phyloP scores from a whole-genome alignment of 1,140 invertebrate genomes.

The Tetramorium simillimum region DNA sequence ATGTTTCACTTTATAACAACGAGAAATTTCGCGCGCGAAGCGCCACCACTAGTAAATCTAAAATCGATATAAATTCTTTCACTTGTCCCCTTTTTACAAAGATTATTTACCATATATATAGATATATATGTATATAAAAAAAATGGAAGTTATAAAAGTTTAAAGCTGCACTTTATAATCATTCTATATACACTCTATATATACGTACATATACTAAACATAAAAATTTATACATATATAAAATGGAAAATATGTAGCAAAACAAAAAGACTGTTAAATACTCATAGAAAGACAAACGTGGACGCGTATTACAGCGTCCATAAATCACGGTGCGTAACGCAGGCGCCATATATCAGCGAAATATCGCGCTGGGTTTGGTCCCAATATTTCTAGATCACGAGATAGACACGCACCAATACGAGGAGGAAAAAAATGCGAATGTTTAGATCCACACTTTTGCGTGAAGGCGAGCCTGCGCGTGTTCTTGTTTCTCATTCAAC shows the following conservation, averaged over 20 bases:
- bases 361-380: slow-evolving; percentile 16
- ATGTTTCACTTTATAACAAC: too few species aligned
- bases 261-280: slow-evolving; percentile 13
- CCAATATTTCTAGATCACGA: slow-evolving; percentile 52
- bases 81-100: neutral
- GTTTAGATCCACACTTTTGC: slow-evolving; percentile 15
- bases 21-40: too few species aligned
- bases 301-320: neutral
- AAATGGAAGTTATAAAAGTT: neutral
- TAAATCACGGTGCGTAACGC: slow-evolving; percentile 52
- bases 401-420: neutral
- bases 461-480: neutral
- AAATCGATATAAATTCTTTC: neutral
- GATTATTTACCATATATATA: neutral
- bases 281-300: slow-evolving; percentile 6
- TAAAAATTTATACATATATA: neutral
- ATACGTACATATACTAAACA: neutral
- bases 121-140: neutral
- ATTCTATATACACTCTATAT: neutral
- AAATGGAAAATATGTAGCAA: neutral
- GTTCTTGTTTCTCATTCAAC: slow-evolving; percentile 57
- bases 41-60: neutral
- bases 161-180: neutral
- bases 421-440: slow-evolving; percentile 31
- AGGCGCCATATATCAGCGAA: slow-evolving; percentile 15